Base-by-base conservation (phyloP, 2,888 invertebrate species). In the Mythimna loreyi region DNA sequence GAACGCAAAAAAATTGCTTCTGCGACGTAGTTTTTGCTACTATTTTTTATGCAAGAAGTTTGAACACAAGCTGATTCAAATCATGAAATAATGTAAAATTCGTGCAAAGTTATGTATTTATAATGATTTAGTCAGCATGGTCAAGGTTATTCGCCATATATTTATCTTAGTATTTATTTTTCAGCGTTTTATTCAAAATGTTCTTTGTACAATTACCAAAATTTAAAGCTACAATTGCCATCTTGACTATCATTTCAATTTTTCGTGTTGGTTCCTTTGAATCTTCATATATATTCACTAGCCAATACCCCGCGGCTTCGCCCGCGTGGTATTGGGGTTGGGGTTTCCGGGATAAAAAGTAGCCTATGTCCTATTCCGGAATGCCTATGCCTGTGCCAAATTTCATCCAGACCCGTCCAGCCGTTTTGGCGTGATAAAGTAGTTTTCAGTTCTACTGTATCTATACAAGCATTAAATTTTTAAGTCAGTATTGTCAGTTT, bases 1-100 rank as follows among this genome's bases (percentile, higher is more conserved):
- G n/a, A 6, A n/a, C 19, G 47, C 78, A 77, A 77, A 73, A 78
- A 78, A 66, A 49, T 47, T 47, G 62, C 62, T 59, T 56, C 58
- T 77, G 65, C 78, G 65, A 16, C 33, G 25, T 50, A 59, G 64
- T 78, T 75, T 75, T 75, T 75, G 45, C 11, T 50, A 11, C 7
- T 13, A 4, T 25, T 60, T 62, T 70, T 65, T 70, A 40, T 45
- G 21, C 28, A 23, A 40, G 30, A 33, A 30, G 33, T 67, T 62
- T 45, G n/a, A 49, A 33, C 33, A 30, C 28, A 64, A 45, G n/a
- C 43, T 45, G 45, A 23, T 16, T 16, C 0, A 45, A n/a, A 45
- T 45, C n/a, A 6, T 53, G 47, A 50, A 70, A 69, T 69, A 53
- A n/a, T 30, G 8, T 33, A 3, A 28, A 49, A 47, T 3, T 19